These are phyloP conservation scores for Oplegnathus fasciatus DNA, from an alignment of 2,113 vertebrate species.

Conservation along the genomic window DNA sequence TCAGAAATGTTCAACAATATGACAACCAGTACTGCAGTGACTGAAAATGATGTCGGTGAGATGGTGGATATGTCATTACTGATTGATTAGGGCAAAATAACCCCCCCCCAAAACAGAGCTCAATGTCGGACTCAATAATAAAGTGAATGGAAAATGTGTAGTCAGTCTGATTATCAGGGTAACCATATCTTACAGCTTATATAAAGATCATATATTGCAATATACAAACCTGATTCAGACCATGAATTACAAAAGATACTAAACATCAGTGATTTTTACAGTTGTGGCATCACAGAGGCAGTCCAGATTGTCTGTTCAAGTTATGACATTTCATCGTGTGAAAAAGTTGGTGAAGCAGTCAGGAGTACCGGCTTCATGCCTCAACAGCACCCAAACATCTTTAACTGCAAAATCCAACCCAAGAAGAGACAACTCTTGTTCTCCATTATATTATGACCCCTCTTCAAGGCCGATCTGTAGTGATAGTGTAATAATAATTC, in stretches of 20 bases:
- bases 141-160: not conserved
- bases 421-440: not conserved
- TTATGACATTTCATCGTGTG: constrained; percentile 2
- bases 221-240: not conserved
- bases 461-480: not conserved
- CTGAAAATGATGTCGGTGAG: not conserved
- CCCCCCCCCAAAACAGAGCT: not conserved
- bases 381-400: constrained; percentile 20
- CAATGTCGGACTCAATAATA: constrained; percentile 22
- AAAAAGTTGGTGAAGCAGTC: not conserved
- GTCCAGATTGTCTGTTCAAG: constrained; percentile 2
- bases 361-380: not conserved
- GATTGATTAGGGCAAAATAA: not conserved
- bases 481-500: not conserved
- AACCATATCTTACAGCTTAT: not conserved
- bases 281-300: not conserved
- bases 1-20: not conserved
- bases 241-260: not conserved
- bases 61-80: not conserved
- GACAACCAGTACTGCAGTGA: not conserved
- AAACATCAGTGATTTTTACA: not conserved
- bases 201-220: too few species aligned
- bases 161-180: not conserved
- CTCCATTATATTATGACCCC: not conserved
- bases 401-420: not conserved